Conservation (phyloP, 2,888 invertebrate species). For the Ennomos erosarius region DNA sequence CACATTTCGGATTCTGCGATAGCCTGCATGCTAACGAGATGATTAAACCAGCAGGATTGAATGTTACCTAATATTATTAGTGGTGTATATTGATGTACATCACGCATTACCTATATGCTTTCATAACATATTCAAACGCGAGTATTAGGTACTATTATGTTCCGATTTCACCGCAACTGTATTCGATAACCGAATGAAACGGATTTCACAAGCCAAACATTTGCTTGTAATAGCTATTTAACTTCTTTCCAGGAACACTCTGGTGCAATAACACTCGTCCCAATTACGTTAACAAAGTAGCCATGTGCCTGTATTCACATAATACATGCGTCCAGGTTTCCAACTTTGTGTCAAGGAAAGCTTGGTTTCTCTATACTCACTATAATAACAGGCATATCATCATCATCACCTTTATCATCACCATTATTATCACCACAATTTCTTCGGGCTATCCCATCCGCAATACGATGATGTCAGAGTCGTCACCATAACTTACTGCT, state of each 20-base stretch:
- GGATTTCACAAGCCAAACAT: conserved; percentile 28
- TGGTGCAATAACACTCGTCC: conserved; percentile 36
- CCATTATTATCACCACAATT: no score
- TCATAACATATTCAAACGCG: no score
- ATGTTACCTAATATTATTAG: no score
- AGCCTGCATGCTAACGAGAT: no score
- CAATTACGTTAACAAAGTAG: conserved; percentile 30
- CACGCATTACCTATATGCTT: no score
- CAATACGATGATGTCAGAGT: no score
- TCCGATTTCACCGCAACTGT: not conserved
- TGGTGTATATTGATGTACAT: no score
- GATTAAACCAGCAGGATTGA: no score
- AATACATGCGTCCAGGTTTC: conserved; percentile 37
- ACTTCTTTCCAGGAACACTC: conserved; percentile 30
- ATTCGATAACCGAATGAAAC: conserved; percentile 25
- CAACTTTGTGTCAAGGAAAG: conserved; percentile 53
- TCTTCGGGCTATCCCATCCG: no score
- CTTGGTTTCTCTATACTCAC: conserved; percentile 5
- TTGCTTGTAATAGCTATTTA: conserved; percentile 13
- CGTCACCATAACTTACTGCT: no score
- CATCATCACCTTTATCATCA: conserved; percentile 8
- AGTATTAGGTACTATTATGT: not conserved
- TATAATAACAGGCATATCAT: not conserved
- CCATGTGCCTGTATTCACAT: conserved; percentile 25
- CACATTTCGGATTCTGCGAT: no score